Base-by-base conservation (phyloP, 2,797 vertebrate genomes). In the Sibirionetta formosa region DNA sequence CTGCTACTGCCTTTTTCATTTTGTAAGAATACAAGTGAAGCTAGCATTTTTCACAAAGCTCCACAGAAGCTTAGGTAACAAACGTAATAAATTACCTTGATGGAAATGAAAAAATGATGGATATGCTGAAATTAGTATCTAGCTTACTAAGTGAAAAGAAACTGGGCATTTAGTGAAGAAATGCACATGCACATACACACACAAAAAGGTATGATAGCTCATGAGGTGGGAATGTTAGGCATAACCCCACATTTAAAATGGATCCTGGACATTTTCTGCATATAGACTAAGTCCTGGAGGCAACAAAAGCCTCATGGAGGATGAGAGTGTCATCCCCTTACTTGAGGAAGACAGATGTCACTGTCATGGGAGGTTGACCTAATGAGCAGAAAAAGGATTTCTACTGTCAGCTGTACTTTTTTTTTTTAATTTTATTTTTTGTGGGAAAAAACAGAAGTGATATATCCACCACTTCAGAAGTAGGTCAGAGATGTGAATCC, bases 401-500 rank as follows among this genome's bases (percentile, higher is more conserved):
- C 36, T 79, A 61, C 80, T 83, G 29, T 72, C 50, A 82, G 73
- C 81, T 77, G 6, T 20, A n/a, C 83, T 86, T 12, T 11, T 46
- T 46, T 46, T 22, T 11, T 22, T 22, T 46, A 38, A 40, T 3
- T 12, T 46, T 46, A 2, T 46, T 11, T 46, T 50, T 72, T 79
- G 50, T 54, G 35, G 33, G 17, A 60, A 82, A 82, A 86, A 80
- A 1, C 50, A 90, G 68, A 76, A 84, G 72, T 42, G 26, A 61
- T 76, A 18, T 84, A 31, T 63, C 29, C 33, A 33, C 65, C 10
- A 23, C 70, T 84, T 91, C 76, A 61, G 33, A 96, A 90, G 54
- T 51, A 88, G 69, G 54, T 79, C 85, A 90, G 82, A 86, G 35
- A 19, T 79, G 53, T 90, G 90, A 94, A 90, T 94, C 65, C 38